A percentile compares a stretch with the other conserved stretches of the same genome.
These are phyloP conservation scores for Balaenoptera acutorostrata DNA, from an alignment of 2,113 vertebrate genomes.

Conservation along the genomic window DNA sequence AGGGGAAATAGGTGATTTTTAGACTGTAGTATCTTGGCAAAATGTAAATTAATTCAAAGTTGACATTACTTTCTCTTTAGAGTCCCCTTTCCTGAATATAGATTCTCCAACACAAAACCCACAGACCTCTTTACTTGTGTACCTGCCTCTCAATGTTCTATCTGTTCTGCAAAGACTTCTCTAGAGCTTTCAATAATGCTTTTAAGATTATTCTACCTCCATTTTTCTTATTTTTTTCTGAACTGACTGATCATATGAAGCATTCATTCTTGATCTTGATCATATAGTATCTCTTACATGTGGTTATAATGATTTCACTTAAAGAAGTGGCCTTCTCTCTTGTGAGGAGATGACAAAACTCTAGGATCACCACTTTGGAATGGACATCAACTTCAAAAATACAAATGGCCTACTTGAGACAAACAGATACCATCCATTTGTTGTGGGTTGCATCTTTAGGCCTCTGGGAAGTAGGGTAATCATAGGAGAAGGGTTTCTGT, in stretches of 20 bases:
- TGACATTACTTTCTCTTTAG: background rate
- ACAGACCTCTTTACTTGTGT: background rate
- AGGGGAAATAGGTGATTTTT: background rate
- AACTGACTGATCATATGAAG: background rate
- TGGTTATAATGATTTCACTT: background rate
- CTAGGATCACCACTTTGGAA: no score
- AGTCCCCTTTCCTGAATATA: background rate
- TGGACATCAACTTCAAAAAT: background rate
- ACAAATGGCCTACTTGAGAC: background rate
- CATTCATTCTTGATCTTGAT: background rate
- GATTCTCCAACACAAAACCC: background rate
- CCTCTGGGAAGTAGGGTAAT: background rate
- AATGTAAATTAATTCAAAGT: background rate
- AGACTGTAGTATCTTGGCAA: background rate
- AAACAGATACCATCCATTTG: background rate
- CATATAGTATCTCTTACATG: background rate
- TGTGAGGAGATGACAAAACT: background rate
- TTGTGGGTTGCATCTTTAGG: background rate
- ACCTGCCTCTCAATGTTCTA: background rate
- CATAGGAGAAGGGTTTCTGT: background rate
- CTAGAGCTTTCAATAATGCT: background rate
- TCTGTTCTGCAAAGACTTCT: background rate
- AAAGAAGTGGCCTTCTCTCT: background rate
- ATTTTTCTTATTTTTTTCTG: background rate
- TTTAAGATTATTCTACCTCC: background rate